These are phyloP conservation scores for Fissipunctia ypsillon DNA, from an alignment of 2,888 invertebrate genomes.

Conservation along the genomic window DNA sequence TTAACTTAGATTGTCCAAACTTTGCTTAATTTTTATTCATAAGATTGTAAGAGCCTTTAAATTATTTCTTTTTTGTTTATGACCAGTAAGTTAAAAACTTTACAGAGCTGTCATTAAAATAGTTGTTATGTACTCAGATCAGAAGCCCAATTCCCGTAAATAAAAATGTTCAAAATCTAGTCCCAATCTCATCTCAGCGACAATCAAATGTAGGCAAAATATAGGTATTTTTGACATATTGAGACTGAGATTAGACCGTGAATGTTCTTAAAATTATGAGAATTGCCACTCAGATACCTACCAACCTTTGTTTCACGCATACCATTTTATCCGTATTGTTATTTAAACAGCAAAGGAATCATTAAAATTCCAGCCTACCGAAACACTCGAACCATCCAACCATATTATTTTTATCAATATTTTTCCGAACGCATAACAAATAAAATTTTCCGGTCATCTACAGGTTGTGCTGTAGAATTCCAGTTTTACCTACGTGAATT, in stretches of 20 bases:
- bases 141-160: no score
- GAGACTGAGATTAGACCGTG: no score
- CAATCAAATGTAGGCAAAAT: no score
- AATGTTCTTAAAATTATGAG: no score
- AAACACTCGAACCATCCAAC: background rate
- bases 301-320: background rate
- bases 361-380: background rate
- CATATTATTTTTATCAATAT: slow-evolving; percentile 6
- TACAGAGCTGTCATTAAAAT: background rate
- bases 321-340: background rate
- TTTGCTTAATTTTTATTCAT: slow-evolving; percentile 44
- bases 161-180: no score
- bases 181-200: no score
- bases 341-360: background rate
- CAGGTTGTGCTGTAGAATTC: slow-evolving; percentile 5
- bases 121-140: no score
- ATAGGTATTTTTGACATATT: no score
- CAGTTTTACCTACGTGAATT: background rate
- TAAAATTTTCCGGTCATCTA: background rate
- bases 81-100: slow-evolving; percentile 4
- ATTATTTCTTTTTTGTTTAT: background rate
- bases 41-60: slow-evolving; percentile 19
- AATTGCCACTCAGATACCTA: no score
- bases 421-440: slow-evolving; percentile 10
- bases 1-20: slow-evolving; percentile 36